Conservation (phyloP, 1,140 invertebrate genomes). For the Caenorhabditis elegans region WBcel235 BX284606.5:2199501-2200000, state of each 20-base stretch:
- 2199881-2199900: neutral
- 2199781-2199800: neutral
- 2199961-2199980: too few relatives aligned
- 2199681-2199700: too few relatives aligned
- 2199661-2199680: too few relatives aligned
- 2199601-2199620: neutral
- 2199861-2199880: neutral
- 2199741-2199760: neutral
- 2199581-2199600: neutral
- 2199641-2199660: too few relatives aligned
- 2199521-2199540: neutral
- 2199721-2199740: neutral
- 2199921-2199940: too few relatives aligned
- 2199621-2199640: slow-evolving; percentile 16
- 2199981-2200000: too few relatives aligned
- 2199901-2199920: neutral
- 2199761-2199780: neutral
- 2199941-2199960: too few relatives aligned
- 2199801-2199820: slow-evolving; percentile 2
- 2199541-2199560: neutral
- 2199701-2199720: neutral
- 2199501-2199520: neutral
- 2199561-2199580: slow-evolving; percentile 8
- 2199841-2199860: neutral
- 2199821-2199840: neutral